phyloP scores from a whole-genome alignment of 2,113 vertebrate genomes.

The Pelmatolapia mariae region DNA sequence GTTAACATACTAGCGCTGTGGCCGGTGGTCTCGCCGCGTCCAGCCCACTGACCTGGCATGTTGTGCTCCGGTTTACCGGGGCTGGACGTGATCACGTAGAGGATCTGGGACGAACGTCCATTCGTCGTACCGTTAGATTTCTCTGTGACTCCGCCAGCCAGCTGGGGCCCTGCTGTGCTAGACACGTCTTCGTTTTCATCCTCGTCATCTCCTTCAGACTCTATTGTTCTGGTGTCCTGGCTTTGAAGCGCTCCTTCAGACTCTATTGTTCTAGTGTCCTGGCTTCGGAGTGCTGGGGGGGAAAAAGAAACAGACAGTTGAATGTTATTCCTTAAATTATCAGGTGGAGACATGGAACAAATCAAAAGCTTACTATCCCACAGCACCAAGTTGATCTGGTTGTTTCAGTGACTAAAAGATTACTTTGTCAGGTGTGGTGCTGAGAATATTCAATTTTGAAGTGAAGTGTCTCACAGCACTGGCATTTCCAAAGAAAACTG shows the following conservation, averaged over 20 bases:
- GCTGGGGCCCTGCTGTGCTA: conserved; percentile 68
- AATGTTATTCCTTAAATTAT: background rate
- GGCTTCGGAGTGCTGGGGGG: conserved; percentile 75
- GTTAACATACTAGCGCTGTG: conserved; percentile 69
- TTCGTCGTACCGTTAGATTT: conserved; percentile 80
- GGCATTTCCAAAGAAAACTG: background rate
- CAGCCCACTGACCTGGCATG: conserved; percentile 86
- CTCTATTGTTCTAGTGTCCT: conserved; percentile 31
- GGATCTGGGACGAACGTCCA: conserved; percentile 82
- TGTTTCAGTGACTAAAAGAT: background rate
- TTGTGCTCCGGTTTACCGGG: conserved; percentile 82
- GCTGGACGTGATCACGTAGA: conserved; percentile 93
- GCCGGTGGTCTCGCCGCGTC: conserved; percentile 61
- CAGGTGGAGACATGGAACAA: background rate
- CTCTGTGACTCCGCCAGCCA: conserved; percentile 75
- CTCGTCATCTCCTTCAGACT: conserved; percentile 57
- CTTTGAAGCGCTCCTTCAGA: conserved; percentile 76
- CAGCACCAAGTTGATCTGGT: background rate
- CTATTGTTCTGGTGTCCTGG: conserved; percentile 34
- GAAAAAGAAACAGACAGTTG: background rate
- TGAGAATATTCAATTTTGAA: background rate
- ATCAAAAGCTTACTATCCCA: background rate
- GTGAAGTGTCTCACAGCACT: background rate
- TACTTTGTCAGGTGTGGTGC: background rate
- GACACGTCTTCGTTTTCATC: conserved; percentile 58